These are phyloP conservation scores for Nesogale talazaci DNA, from an alignment of 2,113 vertebrate genomes.

Conservation along the genomic window DNA sequence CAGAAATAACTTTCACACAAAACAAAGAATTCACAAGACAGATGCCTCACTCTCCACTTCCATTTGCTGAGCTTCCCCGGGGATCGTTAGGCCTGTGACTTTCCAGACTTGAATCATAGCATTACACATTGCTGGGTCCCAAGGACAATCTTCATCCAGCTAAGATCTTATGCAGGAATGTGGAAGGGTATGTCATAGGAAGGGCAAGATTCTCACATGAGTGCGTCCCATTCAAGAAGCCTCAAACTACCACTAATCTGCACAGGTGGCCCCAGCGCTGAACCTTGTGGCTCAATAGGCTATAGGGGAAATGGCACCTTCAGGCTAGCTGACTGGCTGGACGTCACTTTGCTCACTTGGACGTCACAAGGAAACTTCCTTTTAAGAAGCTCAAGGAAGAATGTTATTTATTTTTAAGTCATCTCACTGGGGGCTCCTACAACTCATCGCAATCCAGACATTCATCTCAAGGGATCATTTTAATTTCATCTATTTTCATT, in stretches of 20 bases:
- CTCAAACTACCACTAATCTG: not conserved
- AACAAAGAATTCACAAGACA: slow-evolving; percentile 1
- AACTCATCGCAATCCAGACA: no score
- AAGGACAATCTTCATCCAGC: not conserved
- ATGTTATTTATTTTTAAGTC: no score
- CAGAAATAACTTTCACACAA: not conserved
- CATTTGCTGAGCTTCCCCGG: not conserved
- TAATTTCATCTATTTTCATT: not conserved
- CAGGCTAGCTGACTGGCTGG: not conserved
- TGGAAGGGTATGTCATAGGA: not conserved
- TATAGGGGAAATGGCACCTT: not conserved
- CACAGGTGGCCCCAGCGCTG: not conserved
- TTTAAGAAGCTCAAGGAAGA: not conserved
- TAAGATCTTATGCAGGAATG: not conserved
- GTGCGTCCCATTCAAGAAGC: not conserved
- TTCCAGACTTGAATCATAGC: not conserved
- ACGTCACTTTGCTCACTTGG: not conserved
- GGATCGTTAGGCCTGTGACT: not conserved
- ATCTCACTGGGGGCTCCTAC: no score
- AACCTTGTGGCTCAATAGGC: not conserved
- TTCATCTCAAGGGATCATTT: not conserved
- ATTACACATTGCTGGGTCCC: not conserved
- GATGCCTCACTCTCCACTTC: not conserved
- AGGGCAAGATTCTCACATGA: not conserved
- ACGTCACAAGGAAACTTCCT: not conserved